Evolutionary conservation across 2,113 vertebrate genomes (phyloP).

Genomic region (Chlamydotis undulata): DNA sequence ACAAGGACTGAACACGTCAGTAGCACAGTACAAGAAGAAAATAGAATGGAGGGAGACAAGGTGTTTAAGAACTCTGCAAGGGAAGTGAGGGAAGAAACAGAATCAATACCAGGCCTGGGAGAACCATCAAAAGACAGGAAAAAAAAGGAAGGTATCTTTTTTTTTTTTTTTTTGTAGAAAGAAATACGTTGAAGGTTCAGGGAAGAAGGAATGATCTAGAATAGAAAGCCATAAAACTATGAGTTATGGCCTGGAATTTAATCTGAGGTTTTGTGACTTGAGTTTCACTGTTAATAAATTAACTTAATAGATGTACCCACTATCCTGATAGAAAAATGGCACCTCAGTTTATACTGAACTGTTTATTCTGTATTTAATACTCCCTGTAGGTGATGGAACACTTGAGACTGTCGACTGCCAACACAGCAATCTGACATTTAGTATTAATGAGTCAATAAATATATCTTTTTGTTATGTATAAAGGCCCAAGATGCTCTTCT

Average conservation of each 20-base stretch:
- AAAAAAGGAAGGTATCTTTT: neutral
- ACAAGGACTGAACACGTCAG: neutral
- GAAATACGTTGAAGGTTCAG: neutral
- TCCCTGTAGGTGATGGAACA: slow-evolving; percentile 37
- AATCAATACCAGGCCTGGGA: neutral
- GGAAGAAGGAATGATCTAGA: neutral
- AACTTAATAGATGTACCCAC: slow-evolving; percentile 4
- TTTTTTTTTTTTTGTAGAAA: neutral
- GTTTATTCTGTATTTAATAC: slow-evolving; percentile 44
- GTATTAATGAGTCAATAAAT: slow-evolving; percentile 29
- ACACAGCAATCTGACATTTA: neutral
- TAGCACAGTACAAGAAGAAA: neutral
- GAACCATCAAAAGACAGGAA: neutral
- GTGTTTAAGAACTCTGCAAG: neutral
- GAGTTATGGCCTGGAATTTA: slow-evolving; percentile 29
- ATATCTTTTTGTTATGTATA: neutral
- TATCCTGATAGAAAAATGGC: slow-evolving; percentile 24
- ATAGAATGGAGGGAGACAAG: neutral
- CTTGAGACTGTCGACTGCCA: neutral
- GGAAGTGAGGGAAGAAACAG: neutral
- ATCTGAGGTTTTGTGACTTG: neutral
- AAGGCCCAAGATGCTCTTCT: neutral
- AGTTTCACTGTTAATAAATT: slow-evolving; percentile 41
- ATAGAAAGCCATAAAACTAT: slow-evolving; percentile 16
- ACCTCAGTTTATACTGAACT: neutral